Conservation (phyloP, 1,140 invertebrate species). For the Sitophilus oryzae region DNA sequence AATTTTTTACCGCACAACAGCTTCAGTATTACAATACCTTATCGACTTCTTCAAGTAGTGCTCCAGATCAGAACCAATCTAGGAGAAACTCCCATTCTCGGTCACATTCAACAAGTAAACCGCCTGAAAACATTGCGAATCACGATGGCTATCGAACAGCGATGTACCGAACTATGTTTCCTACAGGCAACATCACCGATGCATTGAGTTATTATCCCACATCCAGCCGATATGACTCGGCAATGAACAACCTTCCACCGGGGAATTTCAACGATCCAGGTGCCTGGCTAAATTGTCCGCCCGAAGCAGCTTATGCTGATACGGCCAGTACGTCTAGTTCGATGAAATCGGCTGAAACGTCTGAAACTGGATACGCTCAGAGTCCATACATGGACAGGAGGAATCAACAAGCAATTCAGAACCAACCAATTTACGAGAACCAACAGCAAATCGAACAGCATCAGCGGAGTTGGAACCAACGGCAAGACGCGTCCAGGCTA, state of each 20-base stretch:
- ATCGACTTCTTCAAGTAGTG: conserved; percentile 43
- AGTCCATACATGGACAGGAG: conserved; percentile 56
- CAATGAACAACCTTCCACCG: conserved; percentile 50
- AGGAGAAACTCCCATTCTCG: conserved; percentile 43
- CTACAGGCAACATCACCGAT: conserved; percentile 66
- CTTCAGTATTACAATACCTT: conserved; percentile 51
- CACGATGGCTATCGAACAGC: conserved; percentile 61
- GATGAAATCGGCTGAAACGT: conserved; percentile 50
- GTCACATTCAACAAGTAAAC: conserved; percentile 52
- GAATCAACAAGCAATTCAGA: conserved; percentile 52
- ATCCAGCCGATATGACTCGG: conserved; percentile 60
- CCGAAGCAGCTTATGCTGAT: conserved; percentile 52
- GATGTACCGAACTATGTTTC: conserved; percentile 61
- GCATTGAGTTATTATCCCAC: conserved; percentile 71
- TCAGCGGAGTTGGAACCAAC: conserved; percentile 46
- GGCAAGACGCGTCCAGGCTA: conserved; percentile 41
- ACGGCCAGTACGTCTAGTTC: conserved; percentile 52
- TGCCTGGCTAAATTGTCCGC: conserved; percentile 52
- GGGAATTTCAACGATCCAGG: conserved; percentile 52
- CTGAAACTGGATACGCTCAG: conserved; percentile 47
- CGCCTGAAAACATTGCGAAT: conserved; percentile 52
- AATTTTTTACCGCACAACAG: conserved; percentile 45
- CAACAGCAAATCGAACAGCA: conserved; percentile 46
- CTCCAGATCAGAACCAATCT: conserved; percentile 2
- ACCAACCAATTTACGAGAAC: conserved; percentile 46